Percentiles rank a stretch among this genome's conserved stretches.
Evolutionary conservation across 2,888 invertebrate species (phyloP).

Genomic region (Loripinus fragilis): DNA sequence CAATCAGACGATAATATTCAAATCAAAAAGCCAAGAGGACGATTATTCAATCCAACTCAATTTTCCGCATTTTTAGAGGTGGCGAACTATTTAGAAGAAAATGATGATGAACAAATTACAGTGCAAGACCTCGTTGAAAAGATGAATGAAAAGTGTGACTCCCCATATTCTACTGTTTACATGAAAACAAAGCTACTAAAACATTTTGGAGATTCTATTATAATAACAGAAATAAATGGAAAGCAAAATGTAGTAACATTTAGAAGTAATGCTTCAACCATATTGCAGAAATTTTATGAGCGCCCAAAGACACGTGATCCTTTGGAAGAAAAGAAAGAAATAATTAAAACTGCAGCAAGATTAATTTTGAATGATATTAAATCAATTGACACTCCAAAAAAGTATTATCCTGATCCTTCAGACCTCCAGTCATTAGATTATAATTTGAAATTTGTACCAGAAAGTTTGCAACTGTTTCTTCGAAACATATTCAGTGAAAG

Average conservation of each 20-base stretch:
- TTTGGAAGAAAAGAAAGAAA: not conserved
- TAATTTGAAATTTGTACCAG: not conserved
- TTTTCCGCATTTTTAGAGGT: not conserved
- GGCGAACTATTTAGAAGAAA: not conserved
- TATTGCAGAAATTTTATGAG: not conserved
- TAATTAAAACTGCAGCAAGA: not conserved
- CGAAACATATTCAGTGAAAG: not conserved
- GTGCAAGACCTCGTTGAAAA: not conserved
- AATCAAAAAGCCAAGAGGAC: not conserved
- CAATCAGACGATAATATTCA: not conserved
- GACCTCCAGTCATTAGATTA: not conserved
- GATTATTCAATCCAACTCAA: not conserved
- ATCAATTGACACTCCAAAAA: not conserved
- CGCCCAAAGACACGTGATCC: not conserved
- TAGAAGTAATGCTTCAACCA: not conserved
- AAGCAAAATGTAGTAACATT: not conserved
- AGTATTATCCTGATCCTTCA: not conserved
- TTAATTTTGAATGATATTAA: not conserved
- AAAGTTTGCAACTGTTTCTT: not conserved
- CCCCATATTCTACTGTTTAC: not conserved
- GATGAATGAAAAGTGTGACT: not conserved
- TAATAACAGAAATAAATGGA: not conserved
- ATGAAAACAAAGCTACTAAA: not conserved
- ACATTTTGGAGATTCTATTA: not conserved
- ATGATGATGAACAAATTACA: conserved; percentile 5